These are phyloP conservation scores for Polia nebulosa DNA, from an alignment of 2,888 invertebrate genomes.

Conservation along the genomic window DNA sequence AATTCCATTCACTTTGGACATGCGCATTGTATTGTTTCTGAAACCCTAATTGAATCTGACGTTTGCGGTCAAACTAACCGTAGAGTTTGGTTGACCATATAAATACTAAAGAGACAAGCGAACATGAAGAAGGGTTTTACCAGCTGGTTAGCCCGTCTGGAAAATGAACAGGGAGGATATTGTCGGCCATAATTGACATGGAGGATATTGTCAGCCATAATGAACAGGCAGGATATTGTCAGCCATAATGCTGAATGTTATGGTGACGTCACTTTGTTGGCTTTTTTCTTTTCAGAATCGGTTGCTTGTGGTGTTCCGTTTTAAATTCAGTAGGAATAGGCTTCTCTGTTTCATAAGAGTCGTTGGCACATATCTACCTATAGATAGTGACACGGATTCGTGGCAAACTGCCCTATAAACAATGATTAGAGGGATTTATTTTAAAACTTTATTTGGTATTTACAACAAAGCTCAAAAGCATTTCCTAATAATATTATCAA, in stretches of 20 bases:
- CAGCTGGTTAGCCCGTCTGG: neutral
- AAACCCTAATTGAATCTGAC: neutral
- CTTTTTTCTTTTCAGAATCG: neutral
- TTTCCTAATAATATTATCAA: no score
- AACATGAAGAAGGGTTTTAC: conserved; percentile 3
- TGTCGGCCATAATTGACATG: no score
- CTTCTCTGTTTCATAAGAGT: no score
- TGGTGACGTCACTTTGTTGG: no score
- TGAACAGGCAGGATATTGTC: neutral
- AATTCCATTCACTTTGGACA: neutral
- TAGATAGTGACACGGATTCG: neutral
- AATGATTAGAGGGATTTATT: neutral
- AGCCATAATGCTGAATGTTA: neutral
- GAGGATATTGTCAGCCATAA: no score
- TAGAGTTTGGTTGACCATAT: neutral
- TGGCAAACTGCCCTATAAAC: neutral
- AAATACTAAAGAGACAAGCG: neutral
- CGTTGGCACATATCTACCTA: neutral
- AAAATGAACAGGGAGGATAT: neutral
- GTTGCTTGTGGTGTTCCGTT: neutral
- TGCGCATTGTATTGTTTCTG: neutral
- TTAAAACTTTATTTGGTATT: no score
- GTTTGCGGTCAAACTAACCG: neutral
- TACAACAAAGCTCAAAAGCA: no score
- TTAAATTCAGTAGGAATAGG: no score